Evolutionary conservation across 2,888 invertebrate species (phyloP), one percentile per base, ranked within the genome.

Genomic region (Pocota personata): DNA sequence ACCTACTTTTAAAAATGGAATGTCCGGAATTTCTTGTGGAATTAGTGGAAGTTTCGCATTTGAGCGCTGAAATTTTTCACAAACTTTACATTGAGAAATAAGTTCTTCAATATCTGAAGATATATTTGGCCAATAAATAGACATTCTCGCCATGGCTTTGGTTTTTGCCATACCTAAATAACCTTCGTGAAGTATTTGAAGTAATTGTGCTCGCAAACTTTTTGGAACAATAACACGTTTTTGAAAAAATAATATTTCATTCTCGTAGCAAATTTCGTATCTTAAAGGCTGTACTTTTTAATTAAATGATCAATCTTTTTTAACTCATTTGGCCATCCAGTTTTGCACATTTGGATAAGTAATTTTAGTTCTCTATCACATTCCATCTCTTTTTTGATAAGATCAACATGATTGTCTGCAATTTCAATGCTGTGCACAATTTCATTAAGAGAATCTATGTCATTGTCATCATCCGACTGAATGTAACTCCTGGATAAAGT

Each of bases 291-390:
- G 6, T 64, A 66, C 10, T 55, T 60, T 76, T 66, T 40, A 14
- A 55, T 55, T 67, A 57, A 14, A n/a, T 10, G 16, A n/a, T n/a
- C n/a, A n/a, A n/a, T n/a, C n/a, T n/a, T n/a, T n/a, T n/a, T n/a
- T n/a, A n/a, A n/a, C n/a, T 67, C 46, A 67, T 48, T 67, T 83
- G 79, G 73, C 79, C 62, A 79, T 32, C 79, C 67, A 5, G 30
- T 30, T 10, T 35, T 89, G 30, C 57, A 76, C 37, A 55, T 57
- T 60, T 35, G 27, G 1, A 1, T 48, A 37, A 58, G 50, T 46
- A 27, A 19, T 37, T 19, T 19, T 1, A 58, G 27, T 50, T 50
- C 32, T 32, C 19, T 64, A 48, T 46, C 32, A 10, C 35, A 4
- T 37, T 19, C 4, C 30, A n/a, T 16, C 12, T 43, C 64, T 48